phyloP scores from a whole-genome alignment of 2,888 invertebrate genomes.

The Aplocera efformata region DNA sequence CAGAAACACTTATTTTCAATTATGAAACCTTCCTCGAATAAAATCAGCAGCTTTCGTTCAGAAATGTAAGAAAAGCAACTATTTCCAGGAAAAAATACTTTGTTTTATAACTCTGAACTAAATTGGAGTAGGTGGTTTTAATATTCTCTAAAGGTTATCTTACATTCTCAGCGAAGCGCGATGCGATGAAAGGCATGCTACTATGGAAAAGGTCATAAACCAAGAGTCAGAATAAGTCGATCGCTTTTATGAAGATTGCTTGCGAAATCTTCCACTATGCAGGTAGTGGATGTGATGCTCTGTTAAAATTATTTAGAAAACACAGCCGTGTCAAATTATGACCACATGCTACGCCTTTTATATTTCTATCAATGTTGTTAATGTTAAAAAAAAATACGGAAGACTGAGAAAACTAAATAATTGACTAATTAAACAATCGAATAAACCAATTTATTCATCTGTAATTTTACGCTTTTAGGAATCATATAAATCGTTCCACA shows the following conservation, averaged over 20 bases:
- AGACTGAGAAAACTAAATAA: no score
- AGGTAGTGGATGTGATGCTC: constrained; percentile 22
- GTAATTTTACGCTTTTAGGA: no score
- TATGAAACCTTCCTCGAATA: neutral
- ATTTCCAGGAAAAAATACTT: neutral
- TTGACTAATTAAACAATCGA: no score
- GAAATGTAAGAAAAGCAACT: no score
- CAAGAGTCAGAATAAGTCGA: constrained; percentile 31
- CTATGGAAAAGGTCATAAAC: constrained; percentile 32
- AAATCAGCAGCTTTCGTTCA: neutral
- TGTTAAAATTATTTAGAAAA: neutral
- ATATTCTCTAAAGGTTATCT: constrained; percentile 11
- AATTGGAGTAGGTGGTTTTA: constrained; percentile 2
- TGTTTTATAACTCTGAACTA: neutral
- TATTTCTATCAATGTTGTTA: no score
- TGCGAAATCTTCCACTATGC: constrained; percentile 27
- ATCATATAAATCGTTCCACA: no score
- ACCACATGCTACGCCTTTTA: no score
- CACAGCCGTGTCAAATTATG: no score
- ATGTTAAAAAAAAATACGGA: no score
- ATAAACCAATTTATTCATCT: no score
- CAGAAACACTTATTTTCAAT: neutral
- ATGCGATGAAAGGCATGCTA: constrained; percentile 19
- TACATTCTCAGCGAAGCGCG: constrained; percentile 3
- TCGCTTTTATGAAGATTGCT: constrained; percentile 42